A percentile compares a stretch with the other conserved stretches of the same genome.
Evolutionary conservation across 2,888 invertebrate genomes (phyloP).

Genomic region (Ochropacha duplaris): DNA sequence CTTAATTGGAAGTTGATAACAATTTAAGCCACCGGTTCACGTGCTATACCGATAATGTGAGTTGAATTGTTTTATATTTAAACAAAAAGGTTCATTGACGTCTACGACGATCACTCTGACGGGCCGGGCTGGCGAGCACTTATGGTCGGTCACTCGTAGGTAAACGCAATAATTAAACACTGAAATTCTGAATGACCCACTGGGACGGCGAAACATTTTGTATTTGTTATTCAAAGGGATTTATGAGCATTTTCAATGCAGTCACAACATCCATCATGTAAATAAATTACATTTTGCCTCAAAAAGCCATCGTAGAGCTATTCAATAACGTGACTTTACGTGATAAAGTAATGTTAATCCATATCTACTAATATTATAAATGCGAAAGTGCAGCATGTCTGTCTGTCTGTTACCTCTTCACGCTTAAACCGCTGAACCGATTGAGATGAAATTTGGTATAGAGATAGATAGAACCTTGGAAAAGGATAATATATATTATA

Average conservation of each 20-base stretch:
- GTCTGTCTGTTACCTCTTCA: too few species aligned
- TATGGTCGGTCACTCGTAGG: background rate
- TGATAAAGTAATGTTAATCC: too few species aligned
- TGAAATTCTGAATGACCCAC: background rate
- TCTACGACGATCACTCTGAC: background rate
- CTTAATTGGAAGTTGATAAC: slow-evolving; percentile 34
- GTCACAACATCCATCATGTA: background rate
- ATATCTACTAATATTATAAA: too few species aligned
- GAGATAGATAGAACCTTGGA: too few species aligned
- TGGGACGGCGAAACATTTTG: background rate
- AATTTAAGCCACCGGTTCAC: background rate
- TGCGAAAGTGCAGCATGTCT: too few species aligned
- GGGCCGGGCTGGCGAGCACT: background rate
- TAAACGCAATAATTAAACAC: background rate
- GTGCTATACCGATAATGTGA: background rate
- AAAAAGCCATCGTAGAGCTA: too few species aligned
- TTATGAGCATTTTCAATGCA: background rate
- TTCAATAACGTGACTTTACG: too few species aligned
- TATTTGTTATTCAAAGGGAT: background rate
- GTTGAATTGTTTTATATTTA: background rate
- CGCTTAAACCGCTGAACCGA: too few species aligned
- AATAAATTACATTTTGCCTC: background rate
- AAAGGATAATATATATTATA: too few species aligned
- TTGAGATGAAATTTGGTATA: too few species aligned
- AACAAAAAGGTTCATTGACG: background rate